These are phyloP conservation scores for Temnothorax rugatulus DNA, from an alignment of 2,888 invertebrate species.

Conservation along the genomic window DNA sequence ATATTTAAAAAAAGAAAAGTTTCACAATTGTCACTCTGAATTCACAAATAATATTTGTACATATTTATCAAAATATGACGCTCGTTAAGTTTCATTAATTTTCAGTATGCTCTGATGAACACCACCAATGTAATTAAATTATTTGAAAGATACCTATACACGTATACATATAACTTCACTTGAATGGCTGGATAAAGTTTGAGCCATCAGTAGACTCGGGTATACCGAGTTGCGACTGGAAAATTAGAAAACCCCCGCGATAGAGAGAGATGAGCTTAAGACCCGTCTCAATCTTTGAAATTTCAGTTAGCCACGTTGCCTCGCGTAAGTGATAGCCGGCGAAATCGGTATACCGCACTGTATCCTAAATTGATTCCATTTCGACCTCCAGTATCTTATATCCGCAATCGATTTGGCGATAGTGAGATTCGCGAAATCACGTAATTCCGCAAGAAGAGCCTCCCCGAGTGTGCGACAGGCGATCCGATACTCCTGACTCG, in stretches of 20 bases:
- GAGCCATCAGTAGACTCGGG: not conserved
- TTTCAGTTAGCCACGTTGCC: constrained; percentile 42
- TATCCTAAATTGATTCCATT: constrained; percentile 67
- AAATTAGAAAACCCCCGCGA: constrained; percentile 44
- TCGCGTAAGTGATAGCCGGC: constrained; percentile 47
- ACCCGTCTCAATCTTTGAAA: constrained; percentile 47
- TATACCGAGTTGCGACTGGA: constrained; percentile 45
- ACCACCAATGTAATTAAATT: not conserved
- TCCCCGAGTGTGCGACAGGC: constrained; percentile 52
- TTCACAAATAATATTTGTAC: not conserved
- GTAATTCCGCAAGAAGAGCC: constrained; percentile 65
- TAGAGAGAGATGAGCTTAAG: not conserved
- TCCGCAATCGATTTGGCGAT: constrained; percentile 59
- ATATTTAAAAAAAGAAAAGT: not conserved
- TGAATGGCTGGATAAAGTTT: not conserved
- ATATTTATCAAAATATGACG: not conserved
- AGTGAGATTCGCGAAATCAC: constrained; percentile 71
- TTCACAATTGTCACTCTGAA: not conserved
- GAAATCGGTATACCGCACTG: constrained; percentile 46
- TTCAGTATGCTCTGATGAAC: not conserved
- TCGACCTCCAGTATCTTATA: constrained; percentile 51
- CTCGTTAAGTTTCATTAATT: not conserved
- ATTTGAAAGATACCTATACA: constrained; percentile 1
- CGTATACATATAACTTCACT: not conserved
- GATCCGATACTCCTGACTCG: constrained; percentile 52